These are phyloP conservation scores for Pollenia amentaria DNA, from an alignment of 2,888 invertebrate species.

Conservation along the genomic window DNA sequence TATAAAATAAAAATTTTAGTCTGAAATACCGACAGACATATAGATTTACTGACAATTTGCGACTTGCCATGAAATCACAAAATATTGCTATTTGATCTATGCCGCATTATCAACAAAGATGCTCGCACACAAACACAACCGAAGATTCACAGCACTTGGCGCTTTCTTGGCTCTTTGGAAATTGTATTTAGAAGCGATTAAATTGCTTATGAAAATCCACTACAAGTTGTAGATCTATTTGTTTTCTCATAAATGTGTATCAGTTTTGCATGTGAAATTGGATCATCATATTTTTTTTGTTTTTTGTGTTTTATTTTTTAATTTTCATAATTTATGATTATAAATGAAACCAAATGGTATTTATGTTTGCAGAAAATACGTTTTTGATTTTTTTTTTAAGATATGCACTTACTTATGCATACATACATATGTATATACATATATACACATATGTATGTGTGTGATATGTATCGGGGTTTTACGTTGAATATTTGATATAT, in stretches of 20 bases:
- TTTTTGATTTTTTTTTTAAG: slow-evolving; percentile 46
- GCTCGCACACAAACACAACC: not conserved
- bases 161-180: slow-evolving; percentile 65
- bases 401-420: slow-evolving; percentile 9
- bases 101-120: slow-evolving; percentile 76
- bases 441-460: no score
- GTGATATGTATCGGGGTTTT: slow-evolving; percentile 15
- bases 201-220: slow-evolving; percentile 58
- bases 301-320: slow-evolving; percentile 24
- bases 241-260: slow-evolving; percentile 19
- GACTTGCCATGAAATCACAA: slow-evolving; percentile 83
- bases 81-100: slow-evolving; percentile 80
- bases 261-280: slow-evolving; percentile 74
- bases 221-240: slow-evolving; percentile 42
- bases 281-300: slow-evolving; percentile 64
- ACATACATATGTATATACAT: no score
- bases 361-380: slow-evolving; percentile 46
- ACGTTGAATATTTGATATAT: slow-evolving; percentile 12
- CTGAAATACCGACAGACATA: slow-evolving; percentile 68
- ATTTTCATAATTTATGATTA: slow-evolving; percentile 69
- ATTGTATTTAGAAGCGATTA: slow-evolving; percentile 56
- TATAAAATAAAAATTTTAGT: slow-evolving; percentile 50
- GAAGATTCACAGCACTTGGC: slow-evolving; percentile 61
- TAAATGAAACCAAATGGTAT: slow-evolving; percentile 83
- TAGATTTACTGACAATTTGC: slow-evolving; percentile 80